Evolutionary conservation across 2,888 invertebrate species (phyloP).

Genomic region (Cerastis rubricosa): DNA sequence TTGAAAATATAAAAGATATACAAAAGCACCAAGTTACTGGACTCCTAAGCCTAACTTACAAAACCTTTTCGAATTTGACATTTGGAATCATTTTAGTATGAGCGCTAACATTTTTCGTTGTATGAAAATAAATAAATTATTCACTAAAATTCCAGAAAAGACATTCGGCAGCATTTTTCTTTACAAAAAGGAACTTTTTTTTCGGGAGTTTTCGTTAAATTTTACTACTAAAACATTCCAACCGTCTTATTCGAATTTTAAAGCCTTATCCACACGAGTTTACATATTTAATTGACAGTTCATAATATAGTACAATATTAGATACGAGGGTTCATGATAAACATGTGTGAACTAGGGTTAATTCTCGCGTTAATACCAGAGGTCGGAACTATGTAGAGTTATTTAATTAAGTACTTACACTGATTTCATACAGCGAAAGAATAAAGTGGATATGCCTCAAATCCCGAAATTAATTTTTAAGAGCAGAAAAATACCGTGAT

Average conservation of each 20-base stretch:
- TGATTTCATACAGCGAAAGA: too few relatives aligned
- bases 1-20: slow-evolving; percentile 71
- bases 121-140: slow-evolving; percentile 11
- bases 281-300: slow-evolving; percentile 52
- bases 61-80: slow-evolving; percentile 48
- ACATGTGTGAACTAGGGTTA: slow-evolving; percentile 61
- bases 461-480: too few relatives aligned
- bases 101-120: slow-evolving; percentile 41
- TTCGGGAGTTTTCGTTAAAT: neutral
- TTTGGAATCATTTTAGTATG: slow-evolving; percentile 31
- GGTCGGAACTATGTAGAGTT: too few relatives aligned
- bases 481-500: too few relatives aligned
- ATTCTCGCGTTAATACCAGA: slow-evolving; percentile 21
- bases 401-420: too few relatives aligned
- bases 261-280: slow-evolving; percentile 64
- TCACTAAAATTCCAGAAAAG: neutral
- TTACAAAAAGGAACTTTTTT: neutral
- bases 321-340: slow-evolving; percentile 51
- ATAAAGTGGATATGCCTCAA: too few relatives aligned
- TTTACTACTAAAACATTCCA: slow-evolving; percentile 22
- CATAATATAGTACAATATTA: slow-evolving; percentile 36
- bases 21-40: slow-evolving; percentile 82
- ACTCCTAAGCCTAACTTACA: slow-evolving; percentile 74
- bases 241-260: slow-evolving; percentile 44
- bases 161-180: neutral